A percentile compares a stretch with the other conserved stretches of the same genome.
These are phyloP conservation scores for Torymus auratus DNA, from an alignment of 2,888 invertebrate species.

Conservation along the genomic window DNA sequence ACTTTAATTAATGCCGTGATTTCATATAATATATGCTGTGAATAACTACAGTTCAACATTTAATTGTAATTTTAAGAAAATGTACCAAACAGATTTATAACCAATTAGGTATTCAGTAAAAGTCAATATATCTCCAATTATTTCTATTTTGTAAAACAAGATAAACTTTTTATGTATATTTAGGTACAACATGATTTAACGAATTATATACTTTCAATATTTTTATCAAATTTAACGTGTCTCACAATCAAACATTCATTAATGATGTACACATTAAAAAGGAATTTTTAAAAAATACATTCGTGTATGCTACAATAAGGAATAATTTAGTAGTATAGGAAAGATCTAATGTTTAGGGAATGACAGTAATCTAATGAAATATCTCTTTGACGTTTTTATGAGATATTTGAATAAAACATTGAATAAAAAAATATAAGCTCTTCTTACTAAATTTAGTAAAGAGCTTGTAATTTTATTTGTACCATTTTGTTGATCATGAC, in stretches of 20 bases:
- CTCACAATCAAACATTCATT: conserved; percentile 29
- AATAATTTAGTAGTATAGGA: conserved; percentile 22
- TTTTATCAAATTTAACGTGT: conserved; percentile 26
- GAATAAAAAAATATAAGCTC: conserved; percentile 57
- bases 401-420: conserved; percentile 40
- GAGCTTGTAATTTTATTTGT: conserved; percentile 55
- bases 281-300: not conserved
- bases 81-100: too few species aligned
- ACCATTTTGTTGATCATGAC: conserved; percentile 46
- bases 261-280: conserved; percentile 15
- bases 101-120: too few species aligned
- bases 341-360: conserved; percentile 13
- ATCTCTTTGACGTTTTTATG: conserved; percentile 20
- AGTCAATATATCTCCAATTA: not conserved
- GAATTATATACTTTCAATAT: not conserved
- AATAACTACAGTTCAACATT: conserved; percentile 41
- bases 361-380: conserved; percentile 38
- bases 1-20: conserved; percentile 34
- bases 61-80: too few species aligned
- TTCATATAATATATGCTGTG: conserved; percentile 20
- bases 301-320: conserved; percentile 9
- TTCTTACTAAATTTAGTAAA: conserved; percentile 21
- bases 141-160: conserved; percentile 25
- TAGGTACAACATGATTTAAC: not conserved
- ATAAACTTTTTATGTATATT: conserved; percentile 12